Evolutionary conservation across 2,888 invertebrate genomes (phyloP).

Genomic region (Drosophila mimetica): DNA sequence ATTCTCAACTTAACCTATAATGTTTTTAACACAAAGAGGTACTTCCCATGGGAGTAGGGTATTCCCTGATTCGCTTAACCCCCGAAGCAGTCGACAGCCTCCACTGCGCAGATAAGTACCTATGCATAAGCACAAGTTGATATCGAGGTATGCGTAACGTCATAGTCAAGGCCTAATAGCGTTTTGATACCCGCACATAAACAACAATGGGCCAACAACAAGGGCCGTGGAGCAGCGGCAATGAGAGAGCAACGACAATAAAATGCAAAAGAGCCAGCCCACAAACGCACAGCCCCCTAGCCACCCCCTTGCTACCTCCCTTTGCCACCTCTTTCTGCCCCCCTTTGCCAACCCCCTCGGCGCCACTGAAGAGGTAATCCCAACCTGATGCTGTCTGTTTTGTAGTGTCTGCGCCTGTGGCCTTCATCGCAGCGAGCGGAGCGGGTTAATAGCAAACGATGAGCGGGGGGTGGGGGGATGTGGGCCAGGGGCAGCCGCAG

Average conservation of each 20-base stretch:
- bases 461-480: no score
- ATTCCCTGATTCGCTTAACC: background rate
- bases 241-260: constrained; percentile 64
- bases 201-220: constrained; percentile 70
- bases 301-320: background rate
- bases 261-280: constrained; percentile 66
- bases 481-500: constrained; percentile 9
- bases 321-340: no score
- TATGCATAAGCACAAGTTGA: constrained; percentile 30
- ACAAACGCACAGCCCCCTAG: constrained; percentile 4
- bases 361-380: constrained; percentile 56
- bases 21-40: no score
- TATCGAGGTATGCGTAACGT: constrained; percentile 60
- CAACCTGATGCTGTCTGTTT: constrained; percentile 76
- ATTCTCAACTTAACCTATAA: no score
- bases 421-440: constrained; percentile 42
- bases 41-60: background rate
- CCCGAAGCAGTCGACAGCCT: background rate
- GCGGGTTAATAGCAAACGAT: constrained; percentile 64
- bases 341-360: background rate
- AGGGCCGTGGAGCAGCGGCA: constrained; percentile 16
- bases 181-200: constrained; percentile 80
- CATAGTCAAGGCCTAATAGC: constrained; percentile 76
- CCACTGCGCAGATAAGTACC: constrained; percentile 33
- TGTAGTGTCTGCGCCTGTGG: constrained; percentile 58